Percentiles rank a stretch among this genome's conserved stretches.
Conservation (phyloP, 2,113 vertebrate genomes). For the Ctenodactylus gundi region DNA sequence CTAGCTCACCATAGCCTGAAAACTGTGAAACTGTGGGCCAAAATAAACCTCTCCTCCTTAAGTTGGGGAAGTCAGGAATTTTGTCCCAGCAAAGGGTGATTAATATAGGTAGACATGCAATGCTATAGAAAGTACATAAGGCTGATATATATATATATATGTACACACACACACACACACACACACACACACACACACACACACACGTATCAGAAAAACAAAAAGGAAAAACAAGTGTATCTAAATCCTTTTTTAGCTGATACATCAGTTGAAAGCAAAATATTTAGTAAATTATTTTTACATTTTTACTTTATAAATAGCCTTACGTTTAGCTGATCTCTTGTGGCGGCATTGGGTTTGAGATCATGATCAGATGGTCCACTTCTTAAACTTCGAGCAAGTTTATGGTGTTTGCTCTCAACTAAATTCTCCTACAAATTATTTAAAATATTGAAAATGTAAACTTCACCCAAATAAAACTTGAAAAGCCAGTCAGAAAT, state of each 20-base stretch:
- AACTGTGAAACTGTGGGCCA: neutral
- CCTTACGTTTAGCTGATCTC: conserved; percentile 97
- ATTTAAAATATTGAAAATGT: conserved; percentile 28
- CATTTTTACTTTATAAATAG: neutral
- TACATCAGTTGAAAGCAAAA: neutral
- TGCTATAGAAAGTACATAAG: neutral
- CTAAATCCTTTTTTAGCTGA: neutral
- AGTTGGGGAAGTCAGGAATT: neutral
- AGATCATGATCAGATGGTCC: conserved; percentile 98
- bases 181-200: no score
- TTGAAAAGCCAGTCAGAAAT: neutral
- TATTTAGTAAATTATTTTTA: neutral
- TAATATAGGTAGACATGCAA: neutral
- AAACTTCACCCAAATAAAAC: neutral
- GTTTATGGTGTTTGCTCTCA: conserved; percentile 98
- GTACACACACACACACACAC: no score
- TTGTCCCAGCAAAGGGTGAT: neutral
- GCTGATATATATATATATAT: no score
- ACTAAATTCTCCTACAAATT: conserved; percentile 95
- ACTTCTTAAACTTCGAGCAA: conserved; percentile 97
- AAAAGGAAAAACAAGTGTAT: neutral
- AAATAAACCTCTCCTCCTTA: neutral
- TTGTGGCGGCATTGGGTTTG: conserved; percentile 97
- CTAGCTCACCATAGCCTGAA: neutral
- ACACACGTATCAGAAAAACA: neutral